Conservation (phyloP, 2,113 vertebrate species). For the Hemicordylus capensis region DNA sequence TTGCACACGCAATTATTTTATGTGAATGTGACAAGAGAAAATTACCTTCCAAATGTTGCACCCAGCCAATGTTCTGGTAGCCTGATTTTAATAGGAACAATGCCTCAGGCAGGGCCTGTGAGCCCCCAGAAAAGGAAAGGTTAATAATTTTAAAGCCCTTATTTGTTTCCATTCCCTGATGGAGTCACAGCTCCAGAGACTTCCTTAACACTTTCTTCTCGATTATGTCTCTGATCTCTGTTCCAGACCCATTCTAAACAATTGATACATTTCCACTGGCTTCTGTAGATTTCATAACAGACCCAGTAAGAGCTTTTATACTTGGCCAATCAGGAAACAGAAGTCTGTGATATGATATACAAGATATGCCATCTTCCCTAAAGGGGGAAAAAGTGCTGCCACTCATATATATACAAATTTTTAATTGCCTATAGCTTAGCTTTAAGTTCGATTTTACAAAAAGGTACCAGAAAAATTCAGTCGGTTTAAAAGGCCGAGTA, state of each 20-base stretch:
- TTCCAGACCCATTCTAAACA: background rate
- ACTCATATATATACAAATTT: background rate
- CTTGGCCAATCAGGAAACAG: constrained; percentile 1
- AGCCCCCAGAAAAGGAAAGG: constrained; percentile 65
- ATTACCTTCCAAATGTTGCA: constrained; percentile 67
- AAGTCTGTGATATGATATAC: background rate
- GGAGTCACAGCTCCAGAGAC: constrained; percentile 37
- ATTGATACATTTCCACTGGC: background rate
- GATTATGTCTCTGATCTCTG: background rate
- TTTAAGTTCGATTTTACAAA: background rate
- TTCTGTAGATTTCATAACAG: background rate
- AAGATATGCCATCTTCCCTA: background rate
- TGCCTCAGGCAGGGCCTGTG: constrained; percentile 62
- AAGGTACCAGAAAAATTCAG: background rate
- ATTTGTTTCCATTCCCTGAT: constrained; percentile 50
- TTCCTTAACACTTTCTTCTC: constrained; percentile 31
- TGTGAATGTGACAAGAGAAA: constrained; percentile 69
- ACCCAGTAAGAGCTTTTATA: background rate
- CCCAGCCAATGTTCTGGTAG: constrained; percentile 64
- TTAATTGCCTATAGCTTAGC: background rate
- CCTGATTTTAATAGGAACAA: constrained; percentile 63
- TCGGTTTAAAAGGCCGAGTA: background rate
- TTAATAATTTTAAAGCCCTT: constrained; percentile 69
- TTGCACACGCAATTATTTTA: constrained; percentile 60
- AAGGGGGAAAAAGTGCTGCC: background rate